Base-by-base conservation (phyloP, 2,113 vertebrate species). In the Hymenochirus boettgeri region DNA sequence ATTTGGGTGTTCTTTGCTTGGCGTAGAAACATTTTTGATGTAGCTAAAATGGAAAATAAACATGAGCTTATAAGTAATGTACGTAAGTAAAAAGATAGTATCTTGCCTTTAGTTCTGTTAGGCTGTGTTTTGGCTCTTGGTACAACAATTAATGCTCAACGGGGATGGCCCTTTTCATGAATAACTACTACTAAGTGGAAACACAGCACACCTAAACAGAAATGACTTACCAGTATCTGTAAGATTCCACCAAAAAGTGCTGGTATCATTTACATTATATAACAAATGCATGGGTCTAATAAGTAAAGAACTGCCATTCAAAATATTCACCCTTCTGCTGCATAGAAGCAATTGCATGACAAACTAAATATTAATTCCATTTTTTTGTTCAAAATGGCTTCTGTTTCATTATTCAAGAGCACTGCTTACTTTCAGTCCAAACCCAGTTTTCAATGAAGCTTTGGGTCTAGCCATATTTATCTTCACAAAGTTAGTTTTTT, bases 371-470 rank as follows among this genome's bases (percentile, higher is more conserved):
- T 31, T 52, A 22, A 35, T 58, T 31, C 47, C 46, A 66, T n/a
- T n/a, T 66, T 66, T 13, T 53, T 53, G 63, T 57, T 59, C 64
- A 58, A 66, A 27, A 58, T 66, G 55, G 46, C 64, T 56, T n/a
- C n/a, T n/a, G n/a, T n/a, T n/a, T 42, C n/a, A 17, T 1, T 42
- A 2, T 39, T 17, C 13, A n/a, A n/a, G 39, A 42, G 39, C 39
- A 42, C 39, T n/a, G 39, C 39, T 42, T 17, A 42, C 39, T n/a
- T n/a, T 15, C 15, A 17, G 17, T 42, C 13, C 39, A n/a, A 42
- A 6, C 15, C n/a, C 39, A 15, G 7, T 17, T 42, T 42, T 15
- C 2, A 42, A 42, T n/a, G n/a, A n/a, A 25, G 22, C 12, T 25
- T 25, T 25, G 50, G 50, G 5, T 24, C 6, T 13, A 23, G 50